Percentiles rank a stretch among this genome's conserved stretches.
Evolutionary conservation across 2,797 vertebrate genomes (phyloP).

Genomic region (Acridotheres tristis): DNA sequence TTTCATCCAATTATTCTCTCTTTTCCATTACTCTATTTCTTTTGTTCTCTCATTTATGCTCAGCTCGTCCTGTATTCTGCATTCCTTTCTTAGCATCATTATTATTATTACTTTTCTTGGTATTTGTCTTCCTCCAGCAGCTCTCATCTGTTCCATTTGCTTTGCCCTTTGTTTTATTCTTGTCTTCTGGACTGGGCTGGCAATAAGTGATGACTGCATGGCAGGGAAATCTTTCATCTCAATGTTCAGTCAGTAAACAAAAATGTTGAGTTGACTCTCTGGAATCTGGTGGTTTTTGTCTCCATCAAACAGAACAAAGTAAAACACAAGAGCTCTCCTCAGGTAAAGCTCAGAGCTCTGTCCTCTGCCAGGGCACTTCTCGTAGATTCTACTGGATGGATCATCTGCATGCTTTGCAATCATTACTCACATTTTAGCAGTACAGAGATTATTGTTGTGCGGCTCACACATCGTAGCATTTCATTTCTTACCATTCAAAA

Average conservation of each 20-base stretch:
- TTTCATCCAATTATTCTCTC: neutral
- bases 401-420: neutral
- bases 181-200: neutral
- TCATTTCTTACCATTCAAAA: neutral
- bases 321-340: neutral
- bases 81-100: neutral
- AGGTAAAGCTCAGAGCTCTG: neutral
- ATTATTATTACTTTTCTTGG: neutral
- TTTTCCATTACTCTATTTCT: neutral
- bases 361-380: neutral
- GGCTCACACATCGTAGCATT: fast-evolving
- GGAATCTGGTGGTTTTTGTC: neutral
- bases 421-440: neutral
- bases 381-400: neutral
- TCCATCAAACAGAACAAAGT: constrained; percentile 1
- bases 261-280: neutral
- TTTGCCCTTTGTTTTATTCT: constrained; percentile 38
- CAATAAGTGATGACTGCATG: neutral
- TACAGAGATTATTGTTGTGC: neutral
- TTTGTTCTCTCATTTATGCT: constrained; percentile 24
- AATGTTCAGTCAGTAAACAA: constrained; percentile 13
- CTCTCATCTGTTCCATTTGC: neutral
- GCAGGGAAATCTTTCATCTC: constrained; percentile 12
- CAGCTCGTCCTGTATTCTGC: neutral
- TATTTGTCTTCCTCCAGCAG: neutral